phyloP scores from a whole-genome alignment of 1,140 invertebrate genomes.

The Amyelois transitella region DNA sequence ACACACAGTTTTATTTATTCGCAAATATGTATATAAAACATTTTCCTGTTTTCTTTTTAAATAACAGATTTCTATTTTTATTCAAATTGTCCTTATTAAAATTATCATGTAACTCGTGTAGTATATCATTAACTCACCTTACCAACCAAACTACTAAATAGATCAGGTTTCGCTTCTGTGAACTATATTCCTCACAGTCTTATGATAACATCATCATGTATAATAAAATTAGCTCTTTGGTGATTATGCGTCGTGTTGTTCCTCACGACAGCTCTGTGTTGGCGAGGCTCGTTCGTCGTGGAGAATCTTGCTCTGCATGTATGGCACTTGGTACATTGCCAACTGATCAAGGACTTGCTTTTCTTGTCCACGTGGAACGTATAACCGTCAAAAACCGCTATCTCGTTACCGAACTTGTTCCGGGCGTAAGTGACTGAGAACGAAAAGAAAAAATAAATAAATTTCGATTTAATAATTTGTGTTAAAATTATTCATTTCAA shows the following conservation, averaged over 20 bases:
- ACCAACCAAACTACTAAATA: too few relatives aligned
- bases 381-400: neutral
- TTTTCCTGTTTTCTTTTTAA: too few relatives aligned
- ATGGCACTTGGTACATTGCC: neutral
- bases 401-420: neutral
- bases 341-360: neutral
- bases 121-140: too few relatives aligned
- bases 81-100: too few relatives aligned
- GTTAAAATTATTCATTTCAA: too few relatives aligned
- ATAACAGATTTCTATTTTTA: too few relatives aligned
- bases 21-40: too few relatives aligned
- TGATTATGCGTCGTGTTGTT: neutral
- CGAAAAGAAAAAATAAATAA: neutral
- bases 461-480: too few relatives aligned
- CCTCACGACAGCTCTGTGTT: neutral
- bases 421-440: neutral
- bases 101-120: too few relatives aligned
- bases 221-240: neutral
- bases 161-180: too few relatives aligned
- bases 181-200: neutral
- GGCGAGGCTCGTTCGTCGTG: neutral
- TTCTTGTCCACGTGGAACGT: neutral
- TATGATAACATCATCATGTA: neutral
- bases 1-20: too few relatives aligned
- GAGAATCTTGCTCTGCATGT: neutral